Conservation (phyloP, 2,797 vertebrate species). For the Mormyrops boulengeri region DNA sequence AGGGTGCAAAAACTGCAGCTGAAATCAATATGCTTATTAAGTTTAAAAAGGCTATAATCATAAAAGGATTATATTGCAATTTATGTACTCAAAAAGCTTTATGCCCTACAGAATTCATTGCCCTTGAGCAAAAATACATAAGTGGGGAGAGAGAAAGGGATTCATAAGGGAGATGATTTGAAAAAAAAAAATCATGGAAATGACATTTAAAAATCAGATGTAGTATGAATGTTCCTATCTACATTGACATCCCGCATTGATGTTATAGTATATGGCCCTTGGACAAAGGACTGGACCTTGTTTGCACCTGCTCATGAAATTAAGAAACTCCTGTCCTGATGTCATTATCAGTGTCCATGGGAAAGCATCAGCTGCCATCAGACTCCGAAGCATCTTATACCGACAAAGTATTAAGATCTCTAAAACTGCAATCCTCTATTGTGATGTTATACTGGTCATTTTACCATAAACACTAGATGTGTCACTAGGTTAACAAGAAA, state of each 20-base stretch:
- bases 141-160: not conserved
- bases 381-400: not conserved
- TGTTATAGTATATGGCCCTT: not conserved
- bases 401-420: not conserved
- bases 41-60: conserved; percentile 11
- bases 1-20: not conserved
- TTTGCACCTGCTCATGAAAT: not conserved
- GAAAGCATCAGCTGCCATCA: not conserved
- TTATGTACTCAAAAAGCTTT: not conserved
- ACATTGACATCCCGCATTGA: not conserved
- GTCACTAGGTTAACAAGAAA: not conserved
- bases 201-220: not conserved
- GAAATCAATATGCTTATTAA: conserved; percentile 8
- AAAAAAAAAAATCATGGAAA: not conserved
- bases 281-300: not conserved
- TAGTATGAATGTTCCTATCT: not conserved
- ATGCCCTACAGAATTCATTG: not conserved
- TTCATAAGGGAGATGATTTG: not conserved
- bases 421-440: not conserved
- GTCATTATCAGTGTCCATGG: not conserved
- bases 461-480: not conserved
- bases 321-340: not conserved
- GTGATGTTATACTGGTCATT: not conserved
- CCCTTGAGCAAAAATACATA: not conserved
- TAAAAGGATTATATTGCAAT: conserved; percentile 1